Conservation (phyloP, 2,113 vertebrate genomes). For the Lathamus discolor region DNA sequence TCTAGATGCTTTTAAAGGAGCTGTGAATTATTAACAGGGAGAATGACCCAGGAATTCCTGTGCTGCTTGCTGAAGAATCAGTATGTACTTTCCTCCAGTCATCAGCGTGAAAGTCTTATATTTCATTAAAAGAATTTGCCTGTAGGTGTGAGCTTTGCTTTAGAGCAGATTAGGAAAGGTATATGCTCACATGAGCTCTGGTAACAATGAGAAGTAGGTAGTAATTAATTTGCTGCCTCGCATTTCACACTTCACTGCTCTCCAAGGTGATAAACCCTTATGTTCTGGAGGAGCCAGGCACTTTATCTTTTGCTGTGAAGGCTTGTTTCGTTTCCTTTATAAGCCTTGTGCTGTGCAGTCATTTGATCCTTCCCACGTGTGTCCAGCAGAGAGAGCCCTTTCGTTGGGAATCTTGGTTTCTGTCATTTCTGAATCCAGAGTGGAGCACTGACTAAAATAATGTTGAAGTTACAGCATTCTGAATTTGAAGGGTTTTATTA, state of each 20-base stretch:
- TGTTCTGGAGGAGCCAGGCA: background rate
- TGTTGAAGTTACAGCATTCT: background rate
- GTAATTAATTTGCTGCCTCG: background rate
- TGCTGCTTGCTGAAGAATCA: background rate
- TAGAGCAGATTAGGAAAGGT: background rate
- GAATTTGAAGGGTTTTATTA: background rate
- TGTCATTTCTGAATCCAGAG: background rate
- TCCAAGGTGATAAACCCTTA: background rate
- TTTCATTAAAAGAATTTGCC: background rate
- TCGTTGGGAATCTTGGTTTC: background rate
- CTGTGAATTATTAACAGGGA: background rate
- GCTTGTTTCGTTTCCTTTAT: background rate
- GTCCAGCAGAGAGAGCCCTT: conserved; percentile 58
- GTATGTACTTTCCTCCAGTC: background rate
- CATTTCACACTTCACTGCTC: background rate
- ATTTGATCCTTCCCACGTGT: background rate
- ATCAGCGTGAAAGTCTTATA: background rate
- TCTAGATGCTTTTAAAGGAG: background rate
- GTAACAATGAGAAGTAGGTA: background rate
- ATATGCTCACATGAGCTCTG: background rate
- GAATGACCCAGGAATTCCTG: background rate
- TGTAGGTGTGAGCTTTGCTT: background rate
- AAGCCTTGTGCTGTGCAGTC: background rate
- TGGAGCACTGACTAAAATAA: background rate
- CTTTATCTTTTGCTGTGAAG: accelerated